These are phyloP conservation scores for Apodemus sylvaticus DNA, from an alignment of 2,113 vertebrate genomes.

Conservation along the genomic window DNA sequence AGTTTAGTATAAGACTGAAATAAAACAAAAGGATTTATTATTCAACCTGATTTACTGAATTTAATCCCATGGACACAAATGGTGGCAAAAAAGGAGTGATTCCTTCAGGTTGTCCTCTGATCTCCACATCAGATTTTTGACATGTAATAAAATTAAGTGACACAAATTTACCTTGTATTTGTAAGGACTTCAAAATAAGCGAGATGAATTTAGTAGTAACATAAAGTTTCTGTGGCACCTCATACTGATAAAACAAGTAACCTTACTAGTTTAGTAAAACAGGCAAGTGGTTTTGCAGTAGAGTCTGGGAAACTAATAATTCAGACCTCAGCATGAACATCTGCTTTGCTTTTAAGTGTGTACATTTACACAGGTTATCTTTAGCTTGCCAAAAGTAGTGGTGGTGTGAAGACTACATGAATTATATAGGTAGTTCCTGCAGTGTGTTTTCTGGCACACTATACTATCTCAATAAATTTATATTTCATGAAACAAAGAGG, in stretches of 20 bases:
- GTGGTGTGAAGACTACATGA: neutral
- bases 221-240: neutral
- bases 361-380: neutral
- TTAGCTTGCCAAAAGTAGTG: neutral
- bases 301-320: neutral
- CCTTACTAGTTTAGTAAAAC: neutral
- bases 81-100: neutral
- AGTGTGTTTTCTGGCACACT: neutral
- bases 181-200: neutral
- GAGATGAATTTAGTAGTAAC: neutral
- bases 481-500: neutral
- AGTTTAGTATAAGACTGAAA: neutral
- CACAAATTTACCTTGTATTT: too few relatives aligned
- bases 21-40: neutral
- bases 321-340: neutral
- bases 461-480: neutral
- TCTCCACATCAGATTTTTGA: neutral
- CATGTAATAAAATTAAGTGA: neutral
- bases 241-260: neutral
- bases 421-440: neutral
- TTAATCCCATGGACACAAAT: neutral
- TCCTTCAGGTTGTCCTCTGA: neutral
- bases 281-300: neutral
- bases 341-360: neutral
- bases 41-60: neutral